phyloP scores from a whole-genome alignment of 2,888 invertebrate genomes.

The Hemicrepidius hirtus region DNA sequence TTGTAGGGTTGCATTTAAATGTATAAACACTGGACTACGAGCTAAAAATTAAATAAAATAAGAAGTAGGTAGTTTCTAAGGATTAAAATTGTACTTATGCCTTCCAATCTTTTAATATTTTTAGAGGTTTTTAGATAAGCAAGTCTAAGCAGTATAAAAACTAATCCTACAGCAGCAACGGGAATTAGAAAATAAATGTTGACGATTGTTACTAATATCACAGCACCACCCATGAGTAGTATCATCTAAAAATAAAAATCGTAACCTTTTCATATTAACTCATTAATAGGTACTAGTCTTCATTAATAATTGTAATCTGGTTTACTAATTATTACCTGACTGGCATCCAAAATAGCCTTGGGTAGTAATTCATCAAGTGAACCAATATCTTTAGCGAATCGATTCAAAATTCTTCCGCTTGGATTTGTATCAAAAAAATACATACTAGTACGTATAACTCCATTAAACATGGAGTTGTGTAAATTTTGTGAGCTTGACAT shows the following conservation, averaged over 20 bases:
- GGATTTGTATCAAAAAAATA: constrained; percentile 91
- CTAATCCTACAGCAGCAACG: constrained; percentile 74
- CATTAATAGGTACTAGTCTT: too few relatives aligned
- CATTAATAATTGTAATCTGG: too few relatives aligned
- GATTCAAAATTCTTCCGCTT: constrained; percentile 84
- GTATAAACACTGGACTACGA: constrained; percentile 89
- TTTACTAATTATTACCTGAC: constrained; percentile 70
- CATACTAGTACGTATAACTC: constrained; percentile 75
- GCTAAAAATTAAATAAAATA: constrained; percentile 72
- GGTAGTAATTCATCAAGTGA: constrained; percentile 85
- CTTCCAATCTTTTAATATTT: constrained; percentile 81
- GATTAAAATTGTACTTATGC: constrained; percentile 75
- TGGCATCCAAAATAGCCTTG: constrained; percentile 78
- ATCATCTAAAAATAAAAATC: constrained; percentile 69
- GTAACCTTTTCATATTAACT: too few relatives aligned
- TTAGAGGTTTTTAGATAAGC: constrained; percentile 82
- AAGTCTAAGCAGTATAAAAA: constrained; percentile 78
- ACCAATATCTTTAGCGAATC: constrained; percentile 90
- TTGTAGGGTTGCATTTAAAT: constrained; percentile 85
- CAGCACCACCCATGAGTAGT: constrained; percentile 72
- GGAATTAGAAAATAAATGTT: constrained; percentile 73
- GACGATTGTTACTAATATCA: constrained; percentile 75
- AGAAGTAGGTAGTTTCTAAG: too few relatives aligned
- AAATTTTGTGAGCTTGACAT: constrained; percentile 80
- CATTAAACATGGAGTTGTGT: constrained; percentile 82